Evolutionary conservation across 2,888 invertebrate species (phyloP), one percentile per base, ranked within the genome.

Genomic region (Epicampocera succincta): DNA sequence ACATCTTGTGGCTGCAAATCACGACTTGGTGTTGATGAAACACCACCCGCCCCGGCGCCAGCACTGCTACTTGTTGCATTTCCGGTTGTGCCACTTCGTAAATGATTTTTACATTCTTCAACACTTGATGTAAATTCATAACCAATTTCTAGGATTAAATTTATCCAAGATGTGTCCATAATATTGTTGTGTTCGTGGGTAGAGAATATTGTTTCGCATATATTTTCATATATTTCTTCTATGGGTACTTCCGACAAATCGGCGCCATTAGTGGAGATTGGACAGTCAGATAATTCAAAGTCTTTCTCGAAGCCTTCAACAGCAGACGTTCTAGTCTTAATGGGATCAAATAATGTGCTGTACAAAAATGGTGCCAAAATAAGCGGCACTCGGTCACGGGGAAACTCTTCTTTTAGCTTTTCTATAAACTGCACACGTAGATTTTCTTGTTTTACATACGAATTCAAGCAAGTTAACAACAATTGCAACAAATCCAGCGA

Each of bases 361-460:
- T 98, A 98, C 84, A 98, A 92, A 85, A 97, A 92, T 85, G 98
- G 98, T 86, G 97, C 95, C 87, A 98, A 92, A 86, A 98, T 95
- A 88, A 97, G 95, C 44, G 98, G 98, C 75, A 97, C 97, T 87
- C 95, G 93, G 89, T 96, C 95, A 84, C 95, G 94, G 38, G 98
- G 97, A 91, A 97, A 98, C 91, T 98, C 98, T 88, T 95, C 94
- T 87, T 95, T 93, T 84, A 98, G 92, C 87, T 95, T 94, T 88
- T 94, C 94, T 76, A 97, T 91, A 92, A 98, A 97, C 86, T 95
- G 85, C 1, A 82, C 68, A 42, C 87, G 86, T 60, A 88, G 56
- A 66, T 15, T 65, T 58, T 87, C 85, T 3, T 85, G 84, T 1
- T 84, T 87, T 91, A 93, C 90, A 92, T 92, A 88, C 93, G 94